Conservation (phyloP, 2,113 vertebrate species). For the Catharus minimus region DNA sequence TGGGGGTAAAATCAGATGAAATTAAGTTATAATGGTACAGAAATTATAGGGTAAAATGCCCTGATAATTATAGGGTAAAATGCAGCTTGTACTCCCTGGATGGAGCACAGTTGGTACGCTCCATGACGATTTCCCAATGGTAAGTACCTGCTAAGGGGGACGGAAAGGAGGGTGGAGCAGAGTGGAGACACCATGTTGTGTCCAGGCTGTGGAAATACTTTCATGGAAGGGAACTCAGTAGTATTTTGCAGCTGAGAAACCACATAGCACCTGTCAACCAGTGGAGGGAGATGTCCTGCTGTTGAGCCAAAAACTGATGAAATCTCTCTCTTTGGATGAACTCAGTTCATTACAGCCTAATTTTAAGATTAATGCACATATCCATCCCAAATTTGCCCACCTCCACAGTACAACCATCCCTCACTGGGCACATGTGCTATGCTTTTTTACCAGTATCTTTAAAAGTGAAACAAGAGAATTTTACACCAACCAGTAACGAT, state of each 20-base stretch:
- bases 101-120: background rate
- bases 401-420: background rate
- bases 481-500: background rate
- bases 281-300: background rate
- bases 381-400: background rate
- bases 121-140: too few species aligned
- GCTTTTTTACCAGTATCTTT: fast-evolving
- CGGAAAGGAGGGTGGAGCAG: fast-evolving
- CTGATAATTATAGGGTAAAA: background rate
- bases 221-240: fast-evolving
- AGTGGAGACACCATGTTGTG: fast-evolving
- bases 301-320: background rate
- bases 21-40: background rate
- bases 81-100: background rate
- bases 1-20: fast-evolving
- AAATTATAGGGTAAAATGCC: background rate
- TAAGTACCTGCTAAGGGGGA: background rate
- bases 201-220: background rate
- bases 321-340: background rate
- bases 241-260: background rate
- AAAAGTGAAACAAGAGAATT: fast-evolving
- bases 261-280: too few species aligned
- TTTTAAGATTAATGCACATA: background rate
- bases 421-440: background rate
- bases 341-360: background rate